Evolutionary conservation across 23 tunicate species (phyloP).

Genomic region (Botrylloides violaceus): DNA sequence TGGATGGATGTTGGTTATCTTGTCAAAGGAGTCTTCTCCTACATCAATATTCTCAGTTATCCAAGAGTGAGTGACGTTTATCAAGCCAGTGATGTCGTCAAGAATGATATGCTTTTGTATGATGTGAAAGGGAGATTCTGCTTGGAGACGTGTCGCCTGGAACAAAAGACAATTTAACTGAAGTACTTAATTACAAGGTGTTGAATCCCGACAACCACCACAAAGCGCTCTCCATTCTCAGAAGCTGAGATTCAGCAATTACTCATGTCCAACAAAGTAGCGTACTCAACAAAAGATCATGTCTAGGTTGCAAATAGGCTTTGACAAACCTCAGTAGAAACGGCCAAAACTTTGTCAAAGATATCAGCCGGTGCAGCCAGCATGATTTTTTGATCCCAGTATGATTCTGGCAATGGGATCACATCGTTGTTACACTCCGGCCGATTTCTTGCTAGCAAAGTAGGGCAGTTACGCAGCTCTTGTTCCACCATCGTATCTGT

Average conservation of each 20-base stretch:
- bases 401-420: slow-evolving; percentile 55
- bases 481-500: slow-evolving; percentile 56
- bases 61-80: slow-evolving; percentile 38
- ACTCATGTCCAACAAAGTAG: too few species aligned
- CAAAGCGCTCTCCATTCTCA: too few species aligned
- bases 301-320: too few species aligned
- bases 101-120: slow-evolving; percentile 66
- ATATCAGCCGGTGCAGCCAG: slow-evolving; percentile 20
- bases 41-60: slow-evolving; percentile 16
- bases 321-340: slow-evolving; percentile 22
- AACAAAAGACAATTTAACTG: background rate
- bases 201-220: too few species aligned
- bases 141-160: slow-evolving; percentile 28
- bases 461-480: slow-evolving; percentile 24
- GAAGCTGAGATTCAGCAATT: too few species aligned
- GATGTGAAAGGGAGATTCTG: slow-evolving; percentile 48
- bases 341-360: slow-evolving; percentile 44
- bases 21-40: background rate
- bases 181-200: too few species aligned
- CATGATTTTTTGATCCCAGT: slow-evolving; percentile 50
- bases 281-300: too few species aligned
- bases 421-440: slow-evolving; percentile 19
- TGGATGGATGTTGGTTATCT: slow-evolving; percentile 22
- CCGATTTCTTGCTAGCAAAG: slow-evolving; percentile 29
- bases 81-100: slow-evolving; percentile 40